A percentile compares a stretch with the other conserved stretches of the same genome.
Evolutionary conservation across 2,888 invertebrate species (phyloP).

Genomic region (Drosophila sordidula): DNA sequence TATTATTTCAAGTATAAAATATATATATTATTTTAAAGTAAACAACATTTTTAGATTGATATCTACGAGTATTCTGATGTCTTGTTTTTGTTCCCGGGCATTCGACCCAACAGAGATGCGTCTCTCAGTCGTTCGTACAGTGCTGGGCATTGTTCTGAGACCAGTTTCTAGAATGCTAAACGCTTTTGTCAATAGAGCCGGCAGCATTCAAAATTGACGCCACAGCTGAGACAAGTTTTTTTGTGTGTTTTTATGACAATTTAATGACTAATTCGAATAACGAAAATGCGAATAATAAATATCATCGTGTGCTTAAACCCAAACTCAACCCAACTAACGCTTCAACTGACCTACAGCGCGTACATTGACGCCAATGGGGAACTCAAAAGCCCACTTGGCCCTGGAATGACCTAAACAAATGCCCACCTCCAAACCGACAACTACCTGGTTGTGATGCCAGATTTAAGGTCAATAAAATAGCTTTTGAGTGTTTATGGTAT

Average conservation of each 20-base stretch:
- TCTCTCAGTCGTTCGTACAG: constrained; percentile 6
- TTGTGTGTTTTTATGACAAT: constrained; percentile 25
- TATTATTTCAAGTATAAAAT: not conserved
- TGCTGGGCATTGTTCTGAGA: constrained; percentile 28
- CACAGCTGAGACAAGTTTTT: constrained; percentile 41
- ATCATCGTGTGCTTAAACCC: constrained; percentile 16
- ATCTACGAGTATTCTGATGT: not conserved
- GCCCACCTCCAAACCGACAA: constrained; percentile 15
- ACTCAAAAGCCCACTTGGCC: constrained; percentile 33
- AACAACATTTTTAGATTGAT: not conserved
- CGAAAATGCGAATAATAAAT: constrained; percentile 29
- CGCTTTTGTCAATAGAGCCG: constrained; percentile 57
- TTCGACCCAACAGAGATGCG: constrained; percentile 6
- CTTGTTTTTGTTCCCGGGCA: not conserved
- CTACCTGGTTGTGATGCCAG: constrained; percentile 15
- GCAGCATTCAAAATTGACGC: constrained; percentile 3
- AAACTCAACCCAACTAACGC: constrained; percentile 9
- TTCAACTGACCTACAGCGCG: constrained; percentile 64
- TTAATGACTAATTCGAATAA: constrained; percentile 44
- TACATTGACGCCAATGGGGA: constrained; percentile 58
- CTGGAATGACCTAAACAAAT: constrained; percentile 29
- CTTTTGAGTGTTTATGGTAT: no score
- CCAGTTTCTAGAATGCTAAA: constrained; percentile 44
- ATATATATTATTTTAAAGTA: not conserved
- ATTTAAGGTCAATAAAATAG: constrained; percentile 5